Evolutionary conservation across 2,113 vertebrate genomes (phyloP).

Genomic region (Orientallactaga bullata): DNA sequence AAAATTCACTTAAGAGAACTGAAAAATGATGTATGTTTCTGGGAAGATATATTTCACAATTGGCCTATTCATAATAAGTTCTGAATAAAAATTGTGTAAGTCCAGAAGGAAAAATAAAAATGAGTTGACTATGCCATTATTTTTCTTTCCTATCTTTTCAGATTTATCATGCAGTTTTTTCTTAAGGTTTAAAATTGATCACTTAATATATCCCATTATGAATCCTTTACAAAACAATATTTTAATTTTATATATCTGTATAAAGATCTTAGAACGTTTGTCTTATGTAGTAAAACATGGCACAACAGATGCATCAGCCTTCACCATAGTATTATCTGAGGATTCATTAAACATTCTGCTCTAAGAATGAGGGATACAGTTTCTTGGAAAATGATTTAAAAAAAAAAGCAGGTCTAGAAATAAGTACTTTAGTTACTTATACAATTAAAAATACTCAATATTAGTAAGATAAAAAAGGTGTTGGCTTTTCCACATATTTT

Average conservation of each 20-base stretch:
- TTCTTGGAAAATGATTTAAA: not conserved
- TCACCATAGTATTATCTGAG: not conserved
- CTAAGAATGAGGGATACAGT: not conserved
- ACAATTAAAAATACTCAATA: not conserved
- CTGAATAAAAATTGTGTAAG: slow-evolving; percentile 61
- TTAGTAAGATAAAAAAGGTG: not conserved
- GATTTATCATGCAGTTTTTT: slow-evolving; percentile 67
- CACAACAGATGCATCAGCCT: not conserved
- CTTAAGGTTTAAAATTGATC: slow-evolving; percentile 62
- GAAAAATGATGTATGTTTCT: slow-evolving; percentile 55
- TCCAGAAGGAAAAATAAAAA: slow-evolving; percentile 72
- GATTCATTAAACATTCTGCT: not conserved
- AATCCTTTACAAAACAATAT: slow-evolving; percentile 76
- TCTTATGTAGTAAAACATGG: not conserved
- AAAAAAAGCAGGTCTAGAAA: slow-evolving; percentile 12
- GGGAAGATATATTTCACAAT: slow-evolving; percentile 60
- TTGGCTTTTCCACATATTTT: too few relatives aligned
- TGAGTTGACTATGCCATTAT: slow-evolving; percentile 77
- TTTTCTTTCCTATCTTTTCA: slow-evolving; percentile 73
- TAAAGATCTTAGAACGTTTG: not conserved
- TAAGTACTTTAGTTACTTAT: not conserved
- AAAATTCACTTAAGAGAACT: slow-evolving; percentile 26
- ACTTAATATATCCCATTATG: slow-evolving; percentile 67
- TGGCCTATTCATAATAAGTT: slow-evolving; percentile 75
- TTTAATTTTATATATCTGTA: slow-evolving; percentile 73